Conservation (phyloP, 2,797 vertebrate genomes). For the Cyprinella venusta region DNA sequence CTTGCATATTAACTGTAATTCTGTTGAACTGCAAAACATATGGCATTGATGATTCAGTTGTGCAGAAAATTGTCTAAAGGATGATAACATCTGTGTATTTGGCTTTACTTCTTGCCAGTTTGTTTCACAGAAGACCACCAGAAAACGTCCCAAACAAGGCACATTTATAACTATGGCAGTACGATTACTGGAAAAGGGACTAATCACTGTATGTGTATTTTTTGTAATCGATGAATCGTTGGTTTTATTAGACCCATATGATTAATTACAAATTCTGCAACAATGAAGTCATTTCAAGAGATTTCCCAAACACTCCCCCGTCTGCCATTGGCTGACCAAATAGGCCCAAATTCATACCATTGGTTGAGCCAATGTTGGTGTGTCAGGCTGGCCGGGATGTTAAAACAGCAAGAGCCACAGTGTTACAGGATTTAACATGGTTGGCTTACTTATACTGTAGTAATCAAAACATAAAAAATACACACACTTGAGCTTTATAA, state of each 20-base stretch:
- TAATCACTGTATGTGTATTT: background rate
- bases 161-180: background rate
- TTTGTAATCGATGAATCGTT: conserved; percentile 4
- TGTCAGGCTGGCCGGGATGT: background rate
- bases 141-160: background rate
- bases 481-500: conserved; percentile 1
- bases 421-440: background rate
- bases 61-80: conserved; percentile 18
- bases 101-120: conserved; percentile 4
- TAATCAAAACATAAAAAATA: background rate
- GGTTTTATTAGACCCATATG: background rate
- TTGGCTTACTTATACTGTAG: background rate
- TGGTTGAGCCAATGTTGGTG: background rate
- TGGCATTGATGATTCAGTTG: conserved; percentile 1
- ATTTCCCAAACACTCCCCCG: background rate
- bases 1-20: conserved; percentile 29
- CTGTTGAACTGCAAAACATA: conserved; percentile 24
- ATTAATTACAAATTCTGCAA: background rate
- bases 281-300: background rate
- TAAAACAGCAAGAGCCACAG: too few relatives aligned
- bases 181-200: background rate
- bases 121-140: conserved; percentile 2
- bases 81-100: conserved; percentile 12
- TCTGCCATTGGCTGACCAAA: background rate
- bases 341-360: background rate